These are phyloP conservation scores for Dipodomys spectabilis DNA, from an alignment of 2,113 vertebrate genomes.

Conservation along the genomic window DNA sequence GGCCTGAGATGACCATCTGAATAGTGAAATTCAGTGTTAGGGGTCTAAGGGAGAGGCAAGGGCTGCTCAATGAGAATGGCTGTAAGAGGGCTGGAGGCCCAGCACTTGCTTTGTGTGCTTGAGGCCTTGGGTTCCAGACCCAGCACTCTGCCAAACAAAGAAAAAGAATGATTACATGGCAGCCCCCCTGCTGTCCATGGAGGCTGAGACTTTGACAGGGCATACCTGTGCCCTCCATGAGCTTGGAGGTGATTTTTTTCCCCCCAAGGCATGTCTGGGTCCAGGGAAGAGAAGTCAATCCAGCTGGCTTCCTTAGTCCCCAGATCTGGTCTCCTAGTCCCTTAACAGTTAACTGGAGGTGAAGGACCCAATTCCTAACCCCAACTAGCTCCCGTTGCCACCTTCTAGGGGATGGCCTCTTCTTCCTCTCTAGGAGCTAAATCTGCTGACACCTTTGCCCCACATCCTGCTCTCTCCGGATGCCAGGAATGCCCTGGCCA, in stretches of 20 bases:
- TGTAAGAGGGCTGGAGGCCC: neutral
- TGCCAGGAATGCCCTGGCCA: conserved; percentile 76
- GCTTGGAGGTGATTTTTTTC: neutral
- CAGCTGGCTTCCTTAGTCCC: neutral
- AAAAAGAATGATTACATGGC: neutral
- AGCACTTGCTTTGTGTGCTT: neutral
- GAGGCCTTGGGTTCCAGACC: neutral
- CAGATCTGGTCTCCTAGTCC: neutral
- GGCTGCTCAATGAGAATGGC: neutral
- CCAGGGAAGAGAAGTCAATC: neutral
- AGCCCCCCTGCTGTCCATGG: neutral
- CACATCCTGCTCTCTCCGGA: conserved; percentile 71
- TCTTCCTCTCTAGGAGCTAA: conserved; percentile 74
- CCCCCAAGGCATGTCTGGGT: neutral
- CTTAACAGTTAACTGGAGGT: conserved; percentile 9
- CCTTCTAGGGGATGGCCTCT: conserved; percentile 46
- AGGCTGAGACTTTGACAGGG: neutral
- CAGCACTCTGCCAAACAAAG: neutral
- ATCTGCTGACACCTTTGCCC: conserved; percentile 76
- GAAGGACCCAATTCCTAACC: neutral
- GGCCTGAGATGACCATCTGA: neutral
- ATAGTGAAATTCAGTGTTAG: neutral
- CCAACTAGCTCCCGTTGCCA: neutral
- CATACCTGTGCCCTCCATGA: neutral
- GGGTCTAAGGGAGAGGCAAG: neutral